Evolutionary conservation across 2,113 vertebrate genomes (phyloP), one percentile per base, ranked within the genome.

Genomic region (Pungitius pungitius): DNA sequence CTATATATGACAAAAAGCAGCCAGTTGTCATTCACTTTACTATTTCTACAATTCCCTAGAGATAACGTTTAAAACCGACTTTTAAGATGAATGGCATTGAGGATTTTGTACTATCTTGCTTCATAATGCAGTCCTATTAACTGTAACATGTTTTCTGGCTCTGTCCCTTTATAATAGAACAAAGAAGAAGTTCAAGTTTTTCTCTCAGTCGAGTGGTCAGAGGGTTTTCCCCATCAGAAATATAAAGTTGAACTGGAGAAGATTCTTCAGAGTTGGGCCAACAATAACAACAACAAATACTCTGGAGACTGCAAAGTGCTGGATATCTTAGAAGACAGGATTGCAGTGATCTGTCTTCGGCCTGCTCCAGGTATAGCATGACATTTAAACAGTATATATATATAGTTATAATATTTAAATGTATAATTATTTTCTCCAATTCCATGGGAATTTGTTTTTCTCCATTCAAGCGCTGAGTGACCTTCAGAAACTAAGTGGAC

Each of bases 201-300:
- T 20, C 9, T 92, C 35, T 39, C 1, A n/a, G 7, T 92, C 1
- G 3, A 72, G 33, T 87, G 82, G 88, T 8, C 0, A 2, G 22
- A 35, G 0, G 0, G 0, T 22, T 0, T 1, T 4, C 0, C 8
- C 6, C 69, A 26, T 9, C 1, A 7, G 0, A 83, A 35, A 67
- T 20, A 0, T 14, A 5, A 22, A 3, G 0, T 0, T 0, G 0
- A 4, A 0, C 77, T 93, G 0, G 0, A 81, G 0, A 83, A 0
- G 33, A 1, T 42, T 24, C 82, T 93, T 30, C 88, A 90, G 73
- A 27, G 0, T 6, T 90, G 90, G 87, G 26, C 45, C 15, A 78
- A 69, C 63, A 49, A 0, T 22, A 33, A 0, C n/a, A 67, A 3
- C 3, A 5, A 8, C 0, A 0, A 2, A 0, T 1, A 0, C 0